Conservation (phyloP, 2,888 invertebrate genomes). For the Sphaerophoria rueppellii region DNA sequence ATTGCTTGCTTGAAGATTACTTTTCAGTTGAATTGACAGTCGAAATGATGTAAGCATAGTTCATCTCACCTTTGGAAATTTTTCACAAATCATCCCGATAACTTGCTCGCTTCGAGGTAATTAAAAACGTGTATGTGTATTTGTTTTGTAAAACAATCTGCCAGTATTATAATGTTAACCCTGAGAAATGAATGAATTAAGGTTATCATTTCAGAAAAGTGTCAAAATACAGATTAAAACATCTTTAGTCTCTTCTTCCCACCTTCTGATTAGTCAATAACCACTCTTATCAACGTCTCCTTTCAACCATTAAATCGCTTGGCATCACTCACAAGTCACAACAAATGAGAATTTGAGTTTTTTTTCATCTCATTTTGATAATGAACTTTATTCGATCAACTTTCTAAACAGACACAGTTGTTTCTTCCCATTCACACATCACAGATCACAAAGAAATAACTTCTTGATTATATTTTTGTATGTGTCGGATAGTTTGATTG, state of each 20-base stretch:
- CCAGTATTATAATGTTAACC: slow-evolving; percentile 20
- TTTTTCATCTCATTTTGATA: slow-evolving; percentile 9
- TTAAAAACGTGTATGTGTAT: too few species aligned
- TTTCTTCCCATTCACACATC: not conserved
- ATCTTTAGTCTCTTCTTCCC: slow-evolving; percentile 5
- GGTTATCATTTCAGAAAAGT: slow-evolving; percentile 54
- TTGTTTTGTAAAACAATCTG: too few species aligned
- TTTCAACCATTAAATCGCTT: not conserved
- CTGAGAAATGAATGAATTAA: slow-evolving; percentile 47
- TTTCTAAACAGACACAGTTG: slow-evolving; percentile 25
- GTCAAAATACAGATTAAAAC: slow-evolving; percentile 54
- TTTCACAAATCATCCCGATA: too few species aligned
- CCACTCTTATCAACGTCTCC: slow-evolving; percentile 2
- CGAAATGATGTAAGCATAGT: too few species aligned
- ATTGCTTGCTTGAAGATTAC: too few species aligned
- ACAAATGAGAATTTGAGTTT: not conserved
- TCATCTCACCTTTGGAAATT: too few species aligned
- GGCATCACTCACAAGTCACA: not conserved
- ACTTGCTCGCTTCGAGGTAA: too few species aligned
- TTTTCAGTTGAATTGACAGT: too few species aligned
- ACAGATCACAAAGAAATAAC: not conserved
- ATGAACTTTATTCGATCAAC: slow-evolving; percentile 42
- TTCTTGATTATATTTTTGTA: too few species aligned
- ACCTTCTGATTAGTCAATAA: not conserved
- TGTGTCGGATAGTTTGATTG: too few species aligned